Conservation (phyloP, 2,113 vertebrate genomes). For the Podocnemis expansa region DNA sequence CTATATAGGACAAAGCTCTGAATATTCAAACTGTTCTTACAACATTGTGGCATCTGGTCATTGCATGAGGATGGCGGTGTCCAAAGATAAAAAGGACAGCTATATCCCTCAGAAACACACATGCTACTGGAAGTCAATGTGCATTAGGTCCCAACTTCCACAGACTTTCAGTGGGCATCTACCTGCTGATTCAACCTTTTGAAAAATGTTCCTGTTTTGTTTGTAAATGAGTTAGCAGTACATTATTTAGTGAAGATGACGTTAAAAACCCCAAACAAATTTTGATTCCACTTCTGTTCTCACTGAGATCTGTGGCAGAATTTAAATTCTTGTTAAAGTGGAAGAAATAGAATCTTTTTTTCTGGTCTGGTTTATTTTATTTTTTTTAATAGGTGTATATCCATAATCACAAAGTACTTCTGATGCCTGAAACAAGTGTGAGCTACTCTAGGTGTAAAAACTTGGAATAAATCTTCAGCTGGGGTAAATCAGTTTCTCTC, state of each 20-base stretch:
- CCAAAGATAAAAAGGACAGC: no score
- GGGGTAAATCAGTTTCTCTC: neutral
- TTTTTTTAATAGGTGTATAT: neutral
- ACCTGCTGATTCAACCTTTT: neutral
- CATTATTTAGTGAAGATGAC: neutral
- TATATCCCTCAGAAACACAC: no score
- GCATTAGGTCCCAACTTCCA: no score
- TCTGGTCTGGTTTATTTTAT: neutral
- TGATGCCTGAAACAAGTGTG: neutral
- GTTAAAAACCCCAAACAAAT: neutral
- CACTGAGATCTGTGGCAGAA: neutral
- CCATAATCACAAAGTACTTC: neutral
- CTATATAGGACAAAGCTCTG: no score
- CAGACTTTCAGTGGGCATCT: neutral
- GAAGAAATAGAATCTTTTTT: no score
- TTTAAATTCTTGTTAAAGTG: neutral
- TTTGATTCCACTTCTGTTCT: neutral
- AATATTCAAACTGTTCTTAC: no score
- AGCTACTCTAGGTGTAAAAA: neutral
- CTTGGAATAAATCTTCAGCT: neutral
- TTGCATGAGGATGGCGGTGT: no score
- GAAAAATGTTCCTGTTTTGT: neutral
- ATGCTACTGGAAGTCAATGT: no score
- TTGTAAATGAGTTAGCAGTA: neutral
- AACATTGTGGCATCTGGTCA: no score